Base-by-base conservation (phyloP, 2,113 vertebrate species). In the Melanerpes aurifrons region DNA sequence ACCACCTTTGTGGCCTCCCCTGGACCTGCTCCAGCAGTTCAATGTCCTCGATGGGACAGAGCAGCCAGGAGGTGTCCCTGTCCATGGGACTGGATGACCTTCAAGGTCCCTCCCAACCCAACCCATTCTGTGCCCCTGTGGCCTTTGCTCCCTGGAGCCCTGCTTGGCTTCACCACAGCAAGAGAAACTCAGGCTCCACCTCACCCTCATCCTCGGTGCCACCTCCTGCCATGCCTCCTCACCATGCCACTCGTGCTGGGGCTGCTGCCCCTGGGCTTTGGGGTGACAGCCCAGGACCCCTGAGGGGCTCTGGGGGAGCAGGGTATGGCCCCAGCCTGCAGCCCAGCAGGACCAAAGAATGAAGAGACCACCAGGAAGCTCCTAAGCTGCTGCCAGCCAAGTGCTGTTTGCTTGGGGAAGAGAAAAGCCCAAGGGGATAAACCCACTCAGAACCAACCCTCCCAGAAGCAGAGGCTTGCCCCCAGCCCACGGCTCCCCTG, bases 191-290 rank as follows among this genome's bases (percentile, higher is more conserved):
- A 4, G 13, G 48, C 32, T 67, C 26, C 28, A 25, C n/a, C 35
- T 47, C 43, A 32, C 10, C n/a, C n/a, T n/a, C n/a, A n/a, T n/a
- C 53, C 63, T 70, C 31, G 26, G 6, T 2, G 2, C 31, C 0
- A 0, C 29, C 72, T 54, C 62, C 56, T 9, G 7, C 2, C 0
- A 6, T 32, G 45, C 68, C 54, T 69, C 87, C 53, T 45, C 22
- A 1, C 2, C 4, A 15, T 11, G 40, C 8, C 7, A 2, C n/a
- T 35, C 47, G 32, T 43, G 8, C 71, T 1, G 10, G 32, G 43
- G 8, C 71, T 1, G 10, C 4, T 25, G 58, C 14, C 69, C 31
- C 37, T 37, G 59, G 59, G 13, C 8, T 53, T 62, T 18, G 29
- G 48, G 40, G 35, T n/a, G 81, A 14, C 15, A 37, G 7, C 31